phyloP scores from a whole-genome alignment of 2,888 invertebrate species.

The Chymomyza procnemis region DNA sequence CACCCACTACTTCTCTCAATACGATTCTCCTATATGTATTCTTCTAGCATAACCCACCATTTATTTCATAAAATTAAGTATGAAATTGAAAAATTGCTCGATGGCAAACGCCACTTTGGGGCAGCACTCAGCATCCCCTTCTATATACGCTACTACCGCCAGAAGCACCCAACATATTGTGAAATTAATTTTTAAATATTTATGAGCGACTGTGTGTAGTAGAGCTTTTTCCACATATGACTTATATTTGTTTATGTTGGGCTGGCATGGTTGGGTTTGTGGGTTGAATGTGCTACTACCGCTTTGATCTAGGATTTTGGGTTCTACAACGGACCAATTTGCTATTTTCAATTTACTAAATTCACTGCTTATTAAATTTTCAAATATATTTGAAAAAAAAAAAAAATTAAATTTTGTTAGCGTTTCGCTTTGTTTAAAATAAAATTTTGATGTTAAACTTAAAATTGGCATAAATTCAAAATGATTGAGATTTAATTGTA shows the following conservation, averaged over 20 bases:
- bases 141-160: conserved; percentile 4
- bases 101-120: conserved; percentile 26
- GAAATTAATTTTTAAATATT: conserved; percentile 77
- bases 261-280: neutral
- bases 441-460: neutral
- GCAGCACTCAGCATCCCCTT: neutral
- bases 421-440: neutral
- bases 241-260: conserved; percentile 48
- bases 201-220: conserved; percentile 57
- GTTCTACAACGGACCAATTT: conserved; percentile 15
- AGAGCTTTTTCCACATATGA: conserved; percentile 20
- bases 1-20: neutral
- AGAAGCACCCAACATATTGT: conserved; percentile 54
- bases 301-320: neutral
- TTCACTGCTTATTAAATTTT: conserved; percentile 68
- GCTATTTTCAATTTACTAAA: conserved; percentile 63
- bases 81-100: conserved; percentile 71
- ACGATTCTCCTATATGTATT: conserved; percentile 2
- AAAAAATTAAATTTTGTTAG: too few relatives aligned
- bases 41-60: conserved; percentile 2
- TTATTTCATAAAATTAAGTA: conserved; percentile 71
- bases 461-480: too few relatives aligned
- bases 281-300: neutral
- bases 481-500: too few relatives aligned
- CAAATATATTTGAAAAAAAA: conserved; percentile 31